A percentile compares a stretch with the other conserved stretches of the same genome.
These are phyloP conservation scores for Agrotis exclamationis DNA, from an alignment of 2,888 invertebrate genomes.

Conservation along the genomic window DNA sequence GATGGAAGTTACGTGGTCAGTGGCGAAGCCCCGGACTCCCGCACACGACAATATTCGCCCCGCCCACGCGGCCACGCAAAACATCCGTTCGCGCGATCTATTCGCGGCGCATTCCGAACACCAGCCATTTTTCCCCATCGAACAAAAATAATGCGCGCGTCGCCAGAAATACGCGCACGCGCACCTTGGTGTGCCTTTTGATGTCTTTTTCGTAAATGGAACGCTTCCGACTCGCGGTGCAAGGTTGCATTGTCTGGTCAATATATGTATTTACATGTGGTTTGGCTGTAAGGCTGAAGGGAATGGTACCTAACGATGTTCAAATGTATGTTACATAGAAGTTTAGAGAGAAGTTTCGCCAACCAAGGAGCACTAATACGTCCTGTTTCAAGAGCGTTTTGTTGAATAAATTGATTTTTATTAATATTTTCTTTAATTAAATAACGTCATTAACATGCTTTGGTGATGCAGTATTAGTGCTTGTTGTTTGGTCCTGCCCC, in stretches of 20 bases:
- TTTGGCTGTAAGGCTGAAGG: conserved; percentile 1
- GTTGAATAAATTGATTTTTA: not conserved
- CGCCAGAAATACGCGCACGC: conserved; percentile 83
- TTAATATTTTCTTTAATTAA: conserved; percentile 9
- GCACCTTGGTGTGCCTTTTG: conserved; percentile 65
- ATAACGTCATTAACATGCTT: not conserved
- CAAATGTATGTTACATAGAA: not conserved
- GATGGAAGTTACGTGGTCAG: conserved; percentile 10
- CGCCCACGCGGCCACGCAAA: conserved; percentile 81
- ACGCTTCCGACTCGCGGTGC: conserved; percentile 66
- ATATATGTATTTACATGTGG: not conserved
- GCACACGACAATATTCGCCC: conserved; percentile 61
- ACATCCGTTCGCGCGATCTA: conserved; percentile 85
- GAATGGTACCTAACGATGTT: conserved; percentile 1
- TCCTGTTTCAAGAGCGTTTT: conserved; percentile 3
- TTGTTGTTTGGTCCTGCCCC: conserved; percentile 24
- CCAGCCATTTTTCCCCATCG: conserved; percentile 83
- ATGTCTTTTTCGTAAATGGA: conserved; percentile 68
- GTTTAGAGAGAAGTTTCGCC: not conserved
- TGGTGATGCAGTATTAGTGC: not conserved
- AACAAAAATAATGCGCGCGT: conserved; percentile 84
- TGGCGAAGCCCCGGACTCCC: conserved; percentile 41
- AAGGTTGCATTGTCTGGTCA: conserved; percentile 65
- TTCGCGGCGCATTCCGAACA: conserved; percentile 84
- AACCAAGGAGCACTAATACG: conserved; percentile 11